Conservation (phyloP, 2,113 vertebrate genomes). For the Mesembrinibis cayennensis region DNA sequence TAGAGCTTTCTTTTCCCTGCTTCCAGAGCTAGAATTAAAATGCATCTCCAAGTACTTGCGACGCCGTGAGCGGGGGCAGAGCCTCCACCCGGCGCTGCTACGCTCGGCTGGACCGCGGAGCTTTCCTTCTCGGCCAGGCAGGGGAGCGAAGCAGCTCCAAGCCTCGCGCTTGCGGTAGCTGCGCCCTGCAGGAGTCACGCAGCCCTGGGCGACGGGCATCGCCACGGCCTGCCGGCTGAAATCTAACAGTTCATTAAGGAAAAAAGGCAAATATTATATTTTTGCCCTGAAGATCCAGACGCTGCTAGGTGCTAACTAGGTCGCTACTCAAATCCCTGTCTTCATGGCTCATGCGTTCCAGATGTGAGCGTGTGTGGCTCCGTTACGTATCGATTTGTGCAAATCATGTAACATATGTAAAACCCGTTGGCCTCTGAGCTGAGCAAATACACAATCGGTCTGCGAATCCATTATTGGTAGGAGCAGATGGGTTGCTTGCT, state of each 20-base stretch:
- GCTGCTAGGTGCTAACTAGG: neutral
- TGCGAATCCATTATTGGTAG: neutral
- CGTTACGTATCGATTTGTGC: accelerated
- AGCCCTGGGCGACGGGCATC: neutral
- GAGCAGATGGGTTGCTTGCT: constrained; percentile 16
- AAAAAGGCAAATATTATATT: neutral
- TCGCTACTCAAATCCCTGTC: neutral
- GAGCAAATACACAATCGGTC: neutral
- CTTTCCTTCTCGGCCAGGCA: neutral
- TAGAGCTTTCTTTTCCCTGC: neutral
- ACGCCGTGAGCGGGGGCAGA: neutral
- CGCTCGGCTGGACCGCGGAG: neutral
- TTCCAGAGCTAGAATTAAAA: neutral
- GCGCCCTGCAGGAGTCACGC: neutral
- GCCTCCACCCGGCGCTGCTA: neutral
- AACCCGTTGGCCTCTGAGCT: neutral
- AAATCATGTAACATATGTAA: neutral
- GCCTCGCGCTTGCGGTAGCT: neutral
- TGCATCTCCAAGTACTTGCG: neutral
- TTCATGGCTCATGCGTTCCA: neutral
- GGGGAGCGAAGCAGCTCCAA: neutral
- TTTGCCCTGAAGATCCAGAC: neutral
- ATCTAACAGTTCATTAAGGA: neutral
- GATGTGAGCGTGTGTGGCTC: neutral
- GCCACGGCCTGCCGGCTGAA: neutral